These are phyloP conservation scores for Montipora efflorescens DNA, from an alignment of 64 coral and sea anemone genomes.

Conservation along the genomic window DNA sequence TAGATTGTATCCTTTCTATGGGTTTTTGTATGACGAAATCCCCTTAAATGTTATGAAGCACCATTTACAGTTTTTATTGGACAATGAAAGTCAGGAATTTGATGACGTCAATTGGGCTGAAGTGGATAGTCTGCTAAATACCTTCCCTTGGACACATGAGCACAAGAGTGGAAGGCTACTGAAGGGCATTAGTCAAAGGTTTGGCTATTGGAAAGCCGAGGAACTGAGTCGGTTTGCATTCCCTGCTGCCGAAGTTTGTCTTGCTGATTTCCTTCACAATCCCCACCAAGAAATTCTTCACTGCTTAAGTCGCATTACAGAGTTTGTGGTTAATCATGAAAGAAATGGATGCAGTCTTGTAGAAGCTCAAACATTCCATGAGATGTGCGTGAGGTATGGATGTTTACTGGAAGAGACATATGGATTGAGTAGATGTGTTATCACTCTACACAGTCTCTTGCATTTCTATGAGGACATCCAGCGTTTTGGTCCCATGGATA, in stretches of 20 bases:
- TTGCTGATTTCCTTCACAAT: conserved; percentile 11
- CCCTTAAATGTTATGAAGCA: too few species aligned
- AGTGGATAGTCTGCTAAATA: too few species aligned
- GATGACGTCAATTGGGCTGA: too few species aligned
- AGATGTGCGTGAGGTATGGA: too few species aligned
- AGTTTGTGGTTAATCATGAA: too few species aligned
- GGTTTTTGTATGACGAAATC: too few species aligned
- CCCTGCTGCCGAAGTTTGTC: conserved; percentile 31
- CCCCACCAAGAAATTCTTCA: conserved; percentile 1
- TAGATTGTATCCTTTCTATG: too few species aligned
- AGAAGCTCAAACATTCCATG: too few species aligned
- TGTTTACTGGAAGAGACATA: conserved; percentile 29
- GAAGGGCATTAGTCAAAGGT: background rate
- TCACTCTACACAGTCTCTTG: conserved; percentile 59
- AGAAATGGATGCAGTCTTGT: too few species aligned
- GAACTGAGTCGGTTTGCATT: conserved; percentile 50
- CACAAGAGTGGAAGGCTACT: background rate
- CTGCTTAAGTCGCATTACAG: too few species aligned
- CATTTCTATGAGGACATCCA: conserved; percentile 45
- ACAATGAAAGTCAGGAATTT: background rate
- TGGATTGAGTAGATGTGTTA: conserved; percentile 26
- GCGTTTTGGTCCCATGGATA: conserved; percentile 49
- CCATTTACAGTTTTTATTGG: too few species aligned
- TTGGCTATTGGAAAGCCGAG: conserved; percentile 42
- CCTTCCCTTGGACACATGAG: too few species aligned